Percentiles rank a stretch among this genome's conserved stretches.
Evolutionary conservation across 1,140 invertebrate species (phyloP).

Genomic region (Lepidostoma basale): DNA sequence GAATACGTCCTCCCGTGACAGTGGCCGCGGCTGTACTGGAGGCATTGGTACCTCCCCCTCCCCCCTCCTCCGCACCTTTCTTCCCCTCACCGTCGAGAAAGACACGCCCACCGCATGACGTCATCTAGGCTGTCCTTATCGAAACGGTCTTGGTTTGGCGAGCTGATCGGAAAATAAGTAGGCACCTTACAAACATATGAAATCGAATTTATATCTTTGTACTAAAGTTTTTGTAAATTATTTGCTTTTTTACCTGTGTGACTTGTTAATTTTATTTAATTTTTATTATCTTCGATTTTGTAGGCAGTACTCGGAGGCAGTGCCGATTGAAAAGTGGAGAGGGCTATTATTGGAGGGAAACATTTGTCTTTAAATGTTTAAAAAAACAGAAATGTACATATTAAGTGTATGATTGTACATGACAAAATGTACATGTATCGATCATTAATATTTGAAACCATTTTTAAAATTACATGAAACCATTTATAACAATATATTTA

Average conservation of each 20-base stretch:
- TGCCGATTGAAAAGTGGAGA: conserved; percentile 15
- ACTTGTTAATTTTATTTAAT: no score
- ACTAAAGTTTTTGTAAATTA: no score
- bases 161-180: no score
- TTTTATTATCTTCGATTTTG: no score
- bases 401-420: no score
- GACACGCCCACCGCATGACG: conserved; percentile 19
- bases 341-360: conserved; percentile 3
- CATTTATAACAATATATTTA: no score
- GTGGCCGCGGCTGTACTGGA: conserved; percentile 23
- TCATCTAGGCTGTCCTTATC: conserved; percentile 13
- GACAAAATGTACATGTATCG: no score
- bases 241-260: neutral
- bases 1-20: neutral
- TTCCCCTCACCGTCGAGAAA: neutral
- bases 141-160: neutral
- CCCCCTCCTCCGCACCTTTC: neutral
- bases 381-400: no score
- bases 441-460: no score
- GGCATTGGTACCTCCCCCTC: conserved; percentile 5
- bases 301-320: neutral
- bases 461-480: no score
- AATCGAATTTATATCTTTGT: no score
- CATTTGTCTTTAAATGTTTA: neutral
- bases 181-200: no score